Conservation (phyloP, 2,797 vertebrate genomes). For the Phrynocephalus guinanensis region DNA sequence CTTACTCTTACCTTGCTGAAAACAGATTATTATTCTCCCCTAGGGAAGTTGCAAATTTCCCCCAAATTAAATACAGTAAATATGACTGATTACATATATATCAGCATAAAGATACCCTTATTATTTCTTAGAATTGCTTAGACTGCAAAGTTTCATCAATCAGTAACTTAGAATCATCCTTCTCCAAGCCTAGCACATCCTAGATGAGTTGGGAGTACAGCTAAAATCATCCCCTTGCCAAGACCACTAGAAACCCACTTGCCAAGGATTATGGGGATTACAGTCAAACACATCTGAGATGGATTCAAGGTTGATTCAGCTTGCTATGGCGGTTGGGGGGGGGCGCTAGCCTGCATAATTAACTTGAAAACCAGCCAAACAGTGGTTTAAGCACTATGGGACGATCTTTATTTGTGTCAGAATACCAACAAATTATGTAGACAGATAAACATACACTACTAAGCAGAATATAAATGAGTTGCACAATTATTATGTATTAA, state of each 20-base stretch:
- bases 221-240: not conserved
- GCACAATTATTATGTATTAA: too few relatives aligned
- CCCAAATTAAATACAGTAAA: not conserved
- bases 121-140: not conserved
- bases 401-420: too few relatives aligned
- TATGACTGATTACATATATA: not conserved
- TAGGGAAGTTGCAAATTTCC: slow-evolving; percentile 1
- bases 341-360: too few relatives aligned
- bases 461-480: too few relatives aligned
- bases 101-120: not conserved
- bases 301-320: too few relatives aligned
- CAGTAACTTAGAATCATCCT: not conserved
- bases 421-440: too few relatives aligned
- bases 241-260: too few relatives aligned
- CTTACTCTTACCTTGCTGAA: not conserved
- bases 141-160: not conserved
- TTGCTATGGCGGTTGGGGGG: too few relatives aligned
- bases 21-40: not conserved
- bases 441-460: too few relatives aligned
- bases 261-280: not conserved
- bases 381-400: too few relatives aligned
- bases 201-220: not conserved
- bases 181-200: not conserved
- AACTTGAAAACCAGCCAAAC: too few relatives aligned
- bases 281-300: not conserved